Evolutionary conservation across 2,888 invertebrate genomes (phyloP).

Genomic region (Adelognathus sp.): DNA sequence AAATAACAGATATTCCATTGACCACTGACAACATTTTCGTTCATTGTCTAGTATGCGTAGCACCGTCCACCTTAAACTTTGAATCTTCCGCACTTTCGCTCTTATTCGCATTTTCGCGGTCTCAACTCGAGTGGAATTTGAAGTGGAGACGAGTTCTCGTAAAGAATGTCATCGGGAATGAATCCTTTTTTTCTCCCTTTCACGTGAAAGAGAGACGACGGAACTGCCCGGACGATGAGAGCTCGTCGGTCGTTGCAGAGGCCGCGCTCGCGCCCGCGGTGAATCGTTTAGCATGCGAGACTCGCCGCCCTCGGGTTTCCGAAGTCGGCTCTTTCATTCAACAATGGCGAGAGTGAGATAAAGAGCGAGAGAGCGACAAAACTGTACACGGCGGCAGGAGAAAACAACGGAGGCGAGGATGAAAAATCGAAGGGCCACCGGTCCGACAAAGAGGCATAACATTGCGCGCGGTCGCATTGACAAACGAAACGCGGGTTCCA

Average conservation of each 20-base stretch:
- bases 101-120: not conserved
- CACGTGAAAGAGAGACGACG: not conserved
- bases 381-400: constrained; percentile 19
- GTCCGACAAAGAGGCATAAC: constrained; percentile 62
- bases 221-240: constrained; percentile 19
- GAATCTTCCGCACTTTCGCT: not conserved
- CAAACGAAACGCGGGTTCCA: constrained; percentile 66
- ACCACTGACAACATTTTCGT: too few species aligned
- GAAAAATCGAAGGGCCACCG: constrained; percentile 51
- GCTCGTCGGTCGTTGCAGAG: too few species aligned
- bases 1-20: too few species aligned
- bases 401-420: constrained; percentile 42
- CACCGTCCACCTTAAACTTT: not conserved
- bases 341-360: constrained; percentile 23
- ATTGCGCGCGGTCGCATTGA: constrained; percentile 69
- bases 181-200: not conserved
- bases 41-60: too few species aligned
- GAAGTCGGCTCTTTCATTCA: constrained; percentile 21
- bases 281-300: constrained; percentile 45
- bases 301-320: constrained; percentile 19
- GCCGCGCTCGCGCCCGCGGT: not conserved
- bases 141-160: not conserved
- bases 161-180: constrained; percentile 30
- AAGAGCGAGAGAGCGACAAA: constrained; percentile 15
- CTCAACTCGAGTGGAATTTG: constrained; percentile 8